These are phyloP conservation scores for Aulostomus chinensis DNA, from an alignment of 2,797 vertebrate genomes.

Conservation along the genomic window DNA sequence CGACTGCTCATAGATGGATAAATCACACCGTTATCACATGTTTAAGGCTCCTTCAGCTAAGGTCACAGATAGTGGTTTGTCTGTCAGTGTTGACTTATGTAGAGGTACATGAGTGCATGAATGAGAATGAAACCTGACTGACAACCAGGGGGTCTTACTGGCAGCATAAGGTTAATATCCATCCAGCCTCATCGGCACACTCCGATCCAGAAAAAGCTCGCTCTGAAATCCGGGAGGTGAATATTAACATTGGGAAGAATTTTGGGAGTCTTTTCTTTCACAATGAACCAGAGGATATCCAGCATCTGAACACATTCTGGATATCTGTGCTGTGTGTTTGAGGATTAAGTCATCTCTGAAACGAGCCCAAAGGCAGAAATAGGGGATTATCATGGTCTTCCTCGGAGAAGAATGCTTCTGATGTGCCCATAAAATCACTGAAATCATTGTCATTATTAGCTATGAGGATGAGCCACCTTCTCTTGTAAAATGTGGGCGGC, in stretches of 20 bases:
- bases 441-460: conserved; percentile 48
- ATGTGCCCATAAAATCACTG: conserved; percentile 47
- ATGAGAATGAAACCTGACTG: conserved; percentile 13
- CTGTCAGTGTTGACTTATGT: conserved; percentile 3
- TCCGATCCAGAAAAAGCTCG: conserved; percentile 4
- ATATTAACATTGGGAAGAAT: conserved; percentile 4
- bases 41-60: not conserved
- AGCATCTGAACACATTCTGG: conserved; percentile 21
- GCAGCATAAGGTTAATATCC: not conserved
- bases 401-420: conserved; percentile 43
- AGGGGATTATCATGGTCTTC: conserved; percentile 35
- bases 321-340: conserved; percentile 18
- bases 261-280: not conserved
- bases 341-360: conserved; percentile 36
- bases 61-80: not conserved
- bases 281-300: not conserved
- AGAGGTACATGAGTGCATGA: too few relatives aligned
- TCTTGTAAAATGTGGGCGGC: conserved; percentile 38
- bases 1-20: conserved; percentile 6
- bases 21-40: conserved; percentile 10
- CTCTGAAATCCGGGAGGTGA: not conserved
- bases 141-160: not conserved
- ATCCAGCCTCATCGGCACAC: conserved; percentile 1
- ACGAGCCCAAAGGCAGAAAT: conserved; percentile 30
- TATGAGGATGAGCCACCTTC: conserved; percentile 22